These are phyloP conservation scores for Aproaerema taeniolella DNA, from an alignment of 2,888 invertebrate species.

Conservation along the genomic window DNA sequence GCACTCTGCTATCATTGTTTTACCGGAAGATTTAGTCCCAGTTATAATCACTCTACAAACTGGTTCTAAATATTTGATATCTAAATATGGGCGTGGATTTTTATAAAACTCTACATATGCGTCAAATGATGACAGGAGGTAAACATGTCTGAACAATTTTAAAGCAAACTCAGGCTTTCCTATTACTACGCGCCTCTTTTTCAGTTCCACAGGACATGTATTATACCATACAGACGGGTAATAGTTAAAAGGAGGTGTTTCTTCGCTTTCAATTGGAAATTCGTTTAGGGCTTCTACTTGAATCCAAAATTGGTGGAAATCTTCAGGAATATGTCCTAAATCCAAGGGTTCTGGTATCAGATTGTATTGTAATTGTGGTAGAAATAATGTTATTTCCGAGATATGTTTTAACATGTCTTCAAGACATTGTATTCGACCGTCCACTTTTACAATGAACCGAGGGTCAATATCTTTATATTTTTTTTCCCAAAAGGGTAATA, in stretches of 20 bases:
- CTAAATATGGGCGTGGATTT: conserved; percentile 80
- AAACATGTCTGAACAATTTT: conserved; percentile 79
- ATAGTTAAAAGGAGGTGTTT: conserved; percentile 44
- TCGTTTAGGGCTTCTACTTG: conserved; percentile 39
- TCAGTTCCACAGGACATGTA: conserved; percentile 80
- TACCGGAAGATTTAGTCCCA: conserved; percentile 79
- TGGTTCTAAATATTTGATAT: conserved; percentile 75
- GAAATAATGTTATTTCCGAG: conserved; percentile 46
- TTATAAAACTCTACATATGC: conserved; percentile 72
- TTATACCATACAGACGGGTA: conserved; percentile 76
- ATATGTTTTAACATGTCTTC: no score
- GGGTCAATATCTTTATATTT: conserved; percentile 72
- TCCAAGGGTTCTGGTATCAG: conserved; percentile 60
- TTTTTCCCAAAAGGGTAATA: conserved; percentile 64
- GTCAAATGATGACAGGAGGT: conserved; percentile 72
- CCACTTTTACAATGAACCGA: conserved; percentile 74
- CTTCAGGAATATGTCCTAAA: conserved; percentile 50
- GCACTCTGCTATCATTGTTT: conserved; percentile 74
- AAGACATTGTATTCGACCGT: no score
- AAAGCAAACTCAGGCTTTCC: conserved; percentile 77
- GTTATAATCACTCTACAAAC: conserved; percentile 77
- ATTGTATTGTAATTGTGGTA: conserved; percentile 35
- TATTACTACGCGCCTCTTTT: conserved; percentile 60
- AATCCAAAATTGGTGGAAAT: conserved; percentile 61
- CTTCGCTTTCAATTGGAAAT: conserved; percentile 39